A percentile compares a stretch with the other conserved stretches of the same genome.
Evolutionary conservation across 2,888 invertebrate species (phyloP).

Genomic region (Leptopilina syphax): DNA sequence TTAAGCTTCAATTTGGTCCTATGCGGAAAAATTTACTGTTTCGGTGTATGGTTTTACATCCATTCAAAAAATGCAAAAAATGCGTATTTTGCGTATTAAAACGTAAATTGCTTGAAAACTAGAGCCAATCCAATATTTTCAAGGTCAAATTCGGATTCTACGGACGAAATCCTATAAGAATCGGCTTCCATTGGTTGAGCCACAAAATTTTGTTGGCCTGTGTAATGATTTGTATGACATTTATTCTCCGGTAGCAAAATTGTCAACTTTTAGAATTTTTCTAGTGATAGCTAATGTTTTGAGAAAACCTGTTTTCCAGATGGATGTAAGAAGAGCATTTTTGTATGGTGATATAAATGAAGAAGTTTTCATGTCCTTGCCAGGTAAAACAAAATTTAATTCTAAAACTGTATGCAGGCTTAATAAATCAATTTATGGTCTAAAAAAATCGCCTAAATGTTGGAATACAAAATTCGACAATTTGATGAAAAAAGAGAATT

Average conservation of each 20-base stretch:
- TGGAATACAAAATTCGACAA: slow-evolving; percentile 53
- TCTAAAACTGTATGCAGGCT: slow-evolving; percentile 41
- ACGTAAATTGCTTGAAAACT: too few relatives aligned
- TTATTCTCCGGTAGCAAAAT: slow-evolving; percentile 59
- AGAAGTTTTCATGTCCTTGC: slow-evolving; percentile 48
- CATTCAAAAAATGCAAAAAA: too few relatives aligned
- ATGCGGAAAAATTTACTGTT: too few relatives aligned
- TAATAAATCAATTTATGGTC: slow-evolving; percentile 52
- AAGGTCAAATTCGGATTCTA: too few relatives aligned
- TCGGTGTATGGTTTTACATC: too few relatives aligned
- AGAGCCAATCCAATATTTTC: too few relatives aligned
- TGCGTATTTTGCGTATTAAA: too few relatives aligned
- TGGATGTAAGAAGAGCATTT: slow-evolving; percentile 56
- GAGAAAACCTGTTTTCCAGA: slow-evolving; percentile 46
- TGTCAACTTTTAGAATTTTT: slow-evolving; percentile 57
- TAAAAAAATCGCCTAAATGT: slow-evolving; percentile 50
- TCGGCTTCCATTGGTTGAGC: too few relatives aligned
- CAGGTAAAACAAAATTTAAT: not conserved
- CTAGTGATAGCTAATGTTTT: slow-evolving; percentile 53
- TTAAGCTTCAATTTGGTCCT: too few relatives aligned
- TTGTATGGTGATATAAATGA: slow-evolving; percentile 53
- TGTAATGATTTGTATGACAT: slow-evolving; percentile 44
- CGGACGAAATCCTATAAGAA: too few relatives aligned
- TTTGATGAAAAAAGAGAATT: slow-evolving; percentile 48
- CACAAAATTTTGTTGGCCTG: too few relatives aligned